A percentile compares a stretch with the other conserved stretches of the same genome.
phyloP scores from a whole-genome alignment of 2,113 vertebrate genomes.

The Epinephelus cyanopodus region DNA sequence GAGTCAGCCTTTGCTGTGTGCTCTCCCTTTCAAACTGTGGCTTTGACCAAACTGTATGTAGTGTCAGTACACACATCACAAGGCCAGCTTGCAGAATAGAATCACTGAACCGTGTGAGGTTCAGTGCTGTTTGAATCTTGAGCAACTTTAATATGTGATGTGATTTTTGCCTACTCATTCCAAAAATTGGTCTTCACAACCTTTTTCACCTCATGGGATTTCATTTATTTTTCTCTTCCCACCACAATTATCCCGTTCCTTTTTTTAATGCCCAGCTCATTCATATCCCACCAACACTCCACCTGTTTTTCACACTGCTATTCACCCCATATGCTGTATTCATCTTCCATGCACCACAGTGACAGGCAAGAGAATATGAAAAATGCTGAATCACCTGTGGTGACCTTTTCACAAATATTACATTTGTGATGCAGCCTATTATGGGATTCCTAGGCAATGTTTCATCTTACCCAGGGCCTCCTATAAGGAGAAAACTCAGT shows the following conservation, averaged over 20 bases:
- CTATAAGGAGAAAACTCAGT: no score
- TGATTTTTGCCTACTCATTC: background rate
- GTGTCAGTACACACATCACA: slow-evolving; percentile 21
- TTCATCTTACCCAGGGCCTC: background rate
- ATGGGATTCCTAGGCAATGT: background rate
- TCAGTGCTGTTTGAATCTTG: background rate
- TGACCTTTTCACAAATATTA: background rate
- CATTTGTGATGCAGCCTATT: background rate
- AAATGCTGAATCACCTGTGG: background rate
- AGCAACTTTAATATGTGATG: background rate
- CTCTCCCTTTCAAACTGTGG: slow-evolving; percentile 1
- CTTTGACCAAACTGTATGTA: slow-evolving; percentile 34
- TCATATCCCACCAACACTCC: slow-evolving; percentile 18
- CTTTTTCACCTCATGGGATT: background rate
- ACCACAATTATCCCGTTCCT: background rate
- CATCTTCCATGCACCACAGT: slow-evolving; percentile 30
- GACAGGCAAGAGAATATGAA: background rate
- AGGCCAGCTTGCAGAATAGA: slow-evolving; percentile 11
- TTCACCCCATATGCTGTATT: slow-evolving; percentile 34
- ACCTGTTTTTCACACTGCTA: slow-evolving; percentile 1
- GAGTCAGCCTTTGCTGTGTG: slow-evolving; percentile 43
- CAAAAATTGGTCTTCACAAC: background rate
- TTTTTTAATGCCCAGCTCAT: slow-evolving; percentile 4
- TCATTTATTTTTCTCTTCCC: background rate
- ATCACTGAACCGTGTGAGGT: slow-evolving; percentile 8